phyloP scores from a whole-genome alignment of 1,140 invertebrate genomes.

The Ceratina calcarata region DNA sequence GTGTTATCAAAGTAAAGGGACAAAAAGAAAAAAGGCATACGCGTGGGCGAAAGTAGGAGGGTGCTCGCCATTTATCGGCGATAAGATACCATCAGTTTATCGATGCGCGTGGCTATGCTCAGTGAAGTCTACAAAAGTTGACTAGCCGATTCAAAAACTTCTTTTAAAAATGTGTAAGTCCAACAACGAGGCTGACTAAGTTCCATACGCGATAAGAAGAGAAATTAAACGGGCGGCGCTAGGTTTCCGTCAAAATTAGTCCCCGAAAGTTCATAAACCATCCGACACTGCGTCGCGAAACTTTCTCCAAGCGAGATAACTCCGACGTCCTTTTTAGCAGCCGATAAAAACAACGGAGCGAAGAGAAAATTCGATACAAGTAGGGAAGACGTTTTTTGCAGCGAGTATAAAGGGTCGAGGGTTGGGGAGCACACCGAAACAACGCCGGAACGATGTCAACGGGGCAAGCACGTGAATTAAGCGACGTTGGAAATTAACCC shows the following conservation, averaged over 20 bases:
- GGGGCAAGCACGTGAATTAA: constrained; percentile 65
- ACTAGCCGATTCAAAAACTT: too few relatives aligned
- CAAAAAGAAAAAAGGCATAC: constrained; percentile 38
- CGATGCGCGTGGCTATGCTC: constrained; percentile 17
- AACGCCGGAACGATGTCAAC: constrained; percentile 61
- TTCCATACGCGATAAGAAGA: too few relatives aligned
- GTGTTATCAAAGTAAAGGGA: constrained; percentile 58
- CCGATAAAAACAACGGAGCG: background rate
- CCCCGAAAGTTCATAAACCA: background rate
- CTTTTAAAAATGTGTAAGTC: too few relatives aligned
- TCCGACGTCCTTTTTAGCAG: too few relatives aligned
- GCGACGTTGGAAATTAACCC: constrained; percentile 64
- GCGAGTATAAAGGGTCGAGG: background rate
- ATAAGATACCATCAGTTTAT: constrained; percentile 57
- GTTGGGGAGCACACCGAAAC: constrained; percentile 25
- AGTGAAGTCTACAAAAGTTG: background rate
- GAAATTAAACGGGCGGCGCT: too few relatives aligned
- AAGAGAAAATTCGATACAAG: too few relatives aligned
- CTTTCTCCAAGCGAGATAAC: too few relatives aligned
- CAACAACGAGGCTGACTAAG: too few relatives aligned
- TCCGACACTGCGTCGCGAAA: too few relatives aligned
- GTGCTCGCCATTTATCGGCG: constrained; percentile 58
- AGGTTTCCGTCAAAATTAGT: too few relatives aligned
- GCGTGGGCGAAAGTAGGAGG: constrained; percentile 30
- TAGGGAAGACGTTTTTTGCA: background rate